Conservation (phyloP, 37 sponge, comb jelly and placozoan genomes). For the Beroe forskalii region DNA sequence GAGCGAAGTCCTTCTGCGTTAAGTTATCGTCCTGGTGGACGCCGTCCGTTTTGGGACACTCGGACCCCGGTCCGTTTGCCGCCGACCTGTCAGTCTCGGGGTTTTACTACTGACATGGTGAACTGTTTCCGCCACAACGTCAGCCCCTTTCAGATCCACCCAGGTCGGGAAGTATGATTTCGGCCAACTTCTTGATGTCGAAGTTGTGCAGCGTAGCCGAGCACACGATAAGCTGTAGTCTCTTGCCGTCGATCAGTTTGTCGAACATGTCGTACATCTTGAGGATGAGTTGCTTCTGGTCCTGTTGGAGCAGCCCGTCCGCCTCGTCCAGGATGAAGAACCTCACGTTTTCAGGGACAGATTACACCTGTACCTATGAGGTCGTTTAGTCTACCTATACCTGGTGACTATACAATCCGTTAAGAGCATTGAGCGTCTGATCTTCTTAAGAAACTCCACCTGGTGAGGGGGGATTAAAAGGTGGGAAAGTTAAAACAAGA, state of each 20-base stretch:
- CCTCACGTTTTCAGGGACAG: slow-evolving; percentile 79
- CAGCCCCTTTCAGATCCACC: slow-evolving; percentile 96
- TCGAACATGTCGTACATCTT: slow-evolving; percentile 81
- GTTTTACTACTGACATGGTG: slow-evolving; percentile 72
- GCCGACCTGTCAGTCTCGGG: slow-evolving; percentile 79
- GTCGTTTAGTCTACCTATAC: slow-evolving; percentile 87
- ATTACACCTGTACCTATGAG: slow-evolving; percentile 81
- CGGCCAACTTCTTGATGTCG: slow-evolving; percentile 88
- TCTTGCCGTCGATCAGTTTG: slow-evolving; percentile 68
- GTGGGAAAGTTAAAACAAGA: not conserved
- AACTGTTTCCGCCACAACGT: slow-evolving; percentile 93
- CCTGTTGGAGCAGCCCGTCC: slow-evolving; percentile 86
- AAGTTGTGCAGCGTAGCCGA: slow-evolving; percentile 92
- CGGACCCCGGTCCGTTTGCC: slow-evolving; percentile 65
- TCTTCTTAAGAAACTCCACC: slow-evolving; percentile 88
- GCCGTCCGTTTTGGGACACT: slow-evolving; percentile 84
- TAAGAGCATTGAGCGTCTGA: slow-evolving; percentile 71
- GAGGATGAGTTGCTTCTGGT: slow-evolving; percentile 75
- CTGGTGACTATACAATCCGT: slow-evolving; percentile 87
- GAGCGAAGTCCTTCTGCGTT: slow-evolving; percentile 68
- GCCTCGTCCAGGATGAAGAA: slow-evolving; percentile 96
- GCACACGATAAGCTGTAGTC: slow-evolving; percentile 88
- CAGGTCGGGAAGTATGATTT: slow-evolving; percentile 93
- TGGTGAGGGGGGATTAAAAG: not conserved
- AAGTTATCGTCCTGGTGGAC: slow-evolving; percentile 74